These are phyloP conservation scores for Lanius collurio DNA, from an alignment of 2,113 vertebrate genomes.

Conservation along the genomic window DNA sequence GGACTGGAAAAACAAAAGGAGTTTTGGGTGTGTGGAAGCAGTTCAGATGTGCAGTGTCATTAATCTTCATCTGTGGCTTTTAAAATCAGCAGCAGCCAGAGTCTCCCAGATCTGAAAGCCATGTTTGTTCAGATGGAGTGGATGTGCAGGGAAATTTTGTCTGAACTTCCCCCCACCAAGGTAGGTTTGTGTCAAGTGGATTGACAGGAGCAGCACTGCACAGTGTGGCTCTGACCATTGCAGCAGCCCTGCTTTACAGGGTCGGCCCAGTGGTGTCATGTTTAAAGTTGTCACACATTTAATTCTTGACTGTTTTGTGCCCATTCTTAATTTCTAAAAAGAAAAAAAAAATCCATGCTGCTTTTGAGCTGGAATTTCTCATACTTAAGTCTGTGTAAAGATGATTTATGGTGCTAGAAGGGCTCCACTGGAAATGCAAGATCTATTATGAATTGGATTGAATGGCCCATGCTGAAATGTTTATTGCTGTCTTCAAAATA, in stretches of 20 bases:
- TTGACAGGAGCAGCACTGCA: neutral
- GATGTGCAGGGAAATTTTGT: neutral
- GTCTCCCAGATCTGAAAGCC: neutral
- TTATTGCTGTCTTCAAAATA: slow-evolving; percentile 62
- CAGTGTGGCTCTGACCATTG: neutral
- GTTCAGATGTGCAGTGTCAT: neutral
- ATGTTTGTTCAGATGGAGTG: neutral
- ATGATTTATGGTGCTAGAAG: slow-evolving; percentile 59
- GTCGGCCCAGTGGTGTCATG: neutral
- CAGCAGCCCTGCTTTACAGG: neutral
- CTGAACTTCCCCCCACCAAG: neutral
- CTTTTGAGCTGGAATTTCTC: slow-evolving; percentile 24
- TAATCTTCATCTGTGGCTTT: slow-evolving; percentile 40
- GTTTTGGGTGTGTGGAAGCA: neutral
- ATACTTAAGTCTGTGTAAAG: slow-evolving; percentile 22
- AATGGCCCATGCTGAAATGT: slow-evolving; percentile 65
- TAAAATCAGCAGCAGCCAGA: slow-evolving; percentile 5
- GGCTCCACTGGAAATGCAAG: slow-evolving; percentile 49
- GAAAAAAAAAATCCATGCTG: neutral
- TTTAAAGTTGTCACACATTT: neutral
- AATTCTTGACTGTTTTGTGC: neutral
- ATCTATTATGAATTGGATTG: slow-evolving; percentile 42
- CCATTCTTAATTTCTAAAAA: neutral
- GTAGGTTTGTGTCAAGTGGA: neutral
- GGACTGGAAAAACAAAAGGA: neutral